phyloP scores from a whole-genome alignment of 2,888 invertebrate species.

The Patella caerulea region DNA sequence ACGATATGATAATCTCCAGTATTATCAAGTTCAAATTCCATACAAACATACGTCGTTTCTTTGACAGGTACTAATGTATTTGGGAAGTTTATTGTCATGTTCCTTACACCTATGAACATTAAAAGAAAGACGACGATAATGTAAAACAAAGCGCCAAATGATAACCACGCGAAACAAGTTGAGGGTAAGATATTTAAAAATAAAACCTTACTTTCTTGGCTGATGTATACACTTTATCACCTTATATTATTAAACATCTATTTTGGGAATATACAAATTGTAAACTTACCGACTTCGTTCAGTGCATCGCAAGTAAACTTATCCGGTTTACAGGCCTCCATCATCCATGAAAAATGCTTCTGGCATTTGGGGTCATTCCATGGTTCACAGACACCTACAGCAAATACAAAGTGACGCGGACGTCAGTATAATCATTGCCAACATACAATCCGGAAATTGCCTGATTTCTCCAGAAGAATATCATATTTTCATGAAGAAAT shows the following conservation, averaged over 20 bases:
- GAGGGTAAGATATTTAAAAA: no score
- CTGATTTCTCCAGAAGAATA: no score
- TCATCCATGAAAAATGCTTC: conserved; percentile 29
- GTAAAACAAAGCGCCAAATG: not conserved
- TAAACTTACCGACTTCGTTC: conserved; percentile 17
- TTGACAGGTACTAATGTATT: conserved; percentile 31
- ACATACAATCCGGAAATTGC: no score
- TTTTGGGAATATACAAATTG: no score
- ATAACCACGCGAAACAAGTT: no score
- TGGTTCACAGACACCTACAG: conserved; percentile 38
- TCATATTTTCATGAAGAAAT: no score
- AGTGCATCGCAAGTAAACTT: conserved; percentile 14
- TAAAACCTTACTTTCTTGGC: no score
- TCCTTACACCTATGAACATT: conserved; percentile 27
- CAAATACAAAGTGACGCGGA: no score
- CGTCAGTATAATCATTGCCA: no score
- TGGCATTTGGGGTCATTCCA: conserved; percentile 22
- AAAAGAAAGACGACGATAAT: not conserved
- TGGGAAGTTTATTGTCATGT: conserved; percentile 31
- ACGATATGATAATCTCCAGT: conserved; percentile 41
- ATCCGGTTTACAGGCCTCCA: not conserved
- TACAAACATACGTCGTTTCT: conserved; percentile 43
- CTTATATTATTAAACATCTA: no score
- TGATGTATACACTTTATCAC: no score
- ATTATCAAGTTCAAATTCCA: conserved; percentile 38